Evolutionary conservation across 2,797 vertebrate genomes (phyloP), one percentile per base, ranked within the genome.

Genomic region (Manis crassicaudata): DNA sequence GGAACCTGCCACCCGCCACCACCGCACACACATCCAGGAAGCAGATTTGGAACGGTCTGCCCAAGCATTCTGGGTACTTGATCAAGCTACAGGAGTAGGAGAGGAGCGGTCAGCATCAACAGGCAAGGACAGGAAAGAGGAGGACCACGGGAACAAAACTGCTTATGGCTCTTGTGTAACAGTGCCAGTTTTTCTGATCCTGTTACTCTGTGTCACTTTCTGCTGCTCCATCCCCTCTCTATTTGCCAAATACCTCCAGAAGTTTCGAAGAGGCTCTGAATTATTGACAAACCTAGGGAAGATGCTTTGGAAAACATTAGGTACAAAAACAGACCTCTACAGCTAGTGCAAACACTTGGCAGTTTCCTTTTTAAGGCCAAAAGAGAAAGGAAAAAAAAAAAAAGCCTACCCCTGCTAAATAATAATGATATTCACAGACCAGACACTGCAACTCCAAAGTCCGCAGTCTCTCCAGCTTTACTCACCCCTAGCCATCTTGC

Each of bases 401-500:
- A 76, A 93, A 94, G 88, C 16, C 87, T 75, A 84, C 11, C 94
- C 93, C 85, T 50, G 96, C 89, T 98, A 83, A 27, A 97, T 98
- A 97, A 96, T 98, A 97, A 96, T 95, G 97, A 95, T 97, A 98
- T 96, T 96, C 98, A 95, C 63, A 81, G 94, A 98, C 96, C 77
- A 91, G 93, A 90, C 90, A 79, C 86, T 91, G 65, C 62, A 13
- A 95, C 70, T 82, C 95, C 93, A 83, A 98, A 98, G 98, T 97
- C 95, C 98, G 88, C 0, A 50, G 82, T 93, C 93, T 93, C 84
- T 80, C 89, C 94, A 32, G 90, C 96, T 96, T 83, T 80, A 98
- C 99, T 99, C 98, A 99, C 99, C 99, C 99, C 99, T 54, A 99
- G 98, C 99, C 99, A 99, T 98, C 99, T 98, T 0, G 99, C 99